Evolutionary conservation across 2,113 vertebrate species (phyloP).

Genomic region (Girardinichthys multiradiatus): DNA sequence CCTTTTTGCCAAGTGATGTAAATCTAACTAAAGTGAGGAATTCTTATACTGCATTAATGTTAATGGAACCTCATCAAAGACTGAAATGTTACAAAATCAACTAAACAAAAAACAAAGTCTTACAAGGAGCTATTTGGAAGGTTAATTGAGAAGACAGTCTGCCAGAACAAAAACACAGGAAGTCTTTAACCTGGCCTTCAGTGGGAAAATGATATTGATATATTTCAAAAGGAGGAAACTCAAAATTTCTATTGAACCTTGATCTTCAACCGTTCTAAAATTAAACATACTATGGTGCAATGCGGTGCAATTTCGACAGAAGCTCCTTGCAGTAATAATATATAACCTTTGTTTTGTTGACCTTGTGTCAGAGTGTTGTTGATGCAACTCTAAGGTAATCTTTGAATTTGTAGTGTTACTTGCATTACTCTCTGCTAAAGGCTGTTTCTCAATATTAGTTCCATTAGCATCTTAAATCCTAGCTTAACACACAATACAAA

Average conservation of each 20-base stretch:
- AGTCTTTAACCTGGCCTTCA: too few species aligned
- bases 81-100: neutral
- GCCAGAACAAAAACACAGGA: too few species aligned
- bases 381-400: conserved; percentile 25
- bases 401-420: neutral
- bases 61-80: neutral
- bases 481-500: neutral
- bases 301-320: conserved; percentile 8
- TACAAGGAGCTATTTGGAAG: neutral
- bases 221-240: neutral
- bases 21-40: too few species aligned
- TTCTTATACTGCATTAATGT: neutral
- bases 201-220: neutral
- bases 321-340: neutral
- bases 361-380: conserved; percentile 11
- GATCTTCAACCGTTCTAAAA: neutral
- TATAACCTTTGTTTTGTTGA: conserved; percentile 20
- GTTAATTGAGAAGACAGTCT: neutral
- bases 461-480: neutral
- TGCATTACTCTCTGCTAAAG: neutral
- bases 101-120: neutral
- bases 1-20: too few species aligned
- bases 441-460: neutral
- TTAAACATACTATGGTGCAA: conserved; percentile 9
- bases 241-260: conserved; percentile 9